A percentile compares a stretch with the other conserved stretches of the same genome.
phyloP scores from a whole-genome alignment of 1,140 invertebrate genomes.

The Drosophila trapezifrons region DNA sequence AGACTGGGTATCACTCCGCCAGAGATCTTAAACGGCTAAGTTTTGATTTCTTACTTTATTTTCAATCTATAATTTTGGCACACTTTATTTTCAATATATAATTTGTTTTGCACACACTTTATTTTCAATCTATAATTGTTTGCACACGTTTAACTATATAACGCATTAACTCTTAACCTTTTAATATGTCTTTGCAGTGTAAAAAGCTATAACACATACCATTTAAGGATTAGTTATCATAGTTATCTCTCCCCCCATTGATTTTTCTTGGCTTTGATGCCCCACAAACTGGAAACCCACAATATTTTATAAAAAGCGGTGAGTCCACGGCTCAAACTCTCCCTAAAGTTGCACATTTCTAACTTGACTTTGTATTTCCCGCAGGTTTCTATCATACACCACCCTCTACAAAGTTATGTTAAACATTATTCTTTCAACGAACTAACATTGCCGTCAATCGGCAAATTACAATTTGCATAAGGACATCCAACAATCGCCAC shows the following conservation, averaged over 20 bases:
- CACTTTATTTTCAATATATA: not conserved
- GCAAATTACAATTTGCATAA: slow-evolving; percentile 39
- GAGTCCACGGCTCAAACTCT: slow-evolving; percentile 7
- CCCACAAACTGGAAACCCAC: slow-evolving; percentile 58
- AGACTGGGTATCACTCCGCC: not conserved
- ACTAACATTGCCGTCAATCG: slow-evolving; percentile 16
- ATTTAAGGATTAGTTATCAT: slow-evolving; percentile 79
- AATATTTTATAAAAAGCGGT: slow-evolving; percentile 79
- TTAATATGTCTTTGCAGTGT: slow-evolving; percentile 67
- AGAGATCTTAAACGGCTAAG: not conserved
- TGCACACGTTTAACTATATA: not conserved
- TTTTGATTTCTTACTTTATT: not conserved
- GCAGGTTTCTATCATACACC: slow-evolving; percentile 70
- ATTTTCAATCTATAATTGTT: not conserved
- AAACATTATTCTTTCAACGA: slow-evolving; percentile 43
- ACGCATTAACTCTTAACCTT: not conserved
- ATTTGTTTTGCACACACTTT: not conserved
- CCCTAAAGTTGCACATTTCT: not conserved
- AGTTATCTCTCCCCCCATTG: slow-evolving; percentile 66
- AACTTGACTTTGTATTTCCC: slow-evolving; percentile 2
- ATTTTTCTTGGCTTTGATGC: slow-evolving; percentile 70
- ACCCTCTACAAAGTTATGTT: slow-evolving; percentile 57
- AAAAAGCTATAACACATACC: slow-evolving; percentile 75
- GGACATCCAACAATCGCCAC: slow-evolving; percentile 42
- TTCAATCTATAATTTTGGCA: not conserved